These are phyloP conservation scores for Sarcophaga rosellei DNA, from an alignment of 2,888 invertebrate species.

Conservation along the genomic window DNA sequence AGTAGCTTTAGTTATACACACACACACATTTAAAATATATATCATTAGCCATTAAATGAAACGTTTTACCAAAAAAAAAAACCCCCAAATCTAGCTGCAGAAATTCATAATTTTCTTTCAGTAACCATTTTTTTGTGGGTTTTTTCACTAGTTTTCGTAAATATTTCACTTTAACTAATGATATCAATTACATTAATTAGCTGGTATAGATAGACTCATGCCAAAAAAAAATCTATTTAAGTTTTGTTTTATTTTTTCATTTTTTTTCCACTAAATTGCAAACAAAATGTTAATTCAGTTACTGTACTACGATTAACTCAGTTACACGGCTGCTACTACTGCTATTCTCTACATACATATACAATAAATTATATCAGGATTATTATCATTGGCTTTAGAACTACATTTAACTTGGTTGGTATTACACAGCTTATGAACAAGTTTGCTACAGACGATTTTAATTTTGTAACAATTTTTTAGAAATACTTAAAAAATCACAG, in stretches of 20 bases:
- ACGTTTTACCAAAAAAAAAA: conserved; percentile 54
- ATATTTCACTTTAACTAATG: conserved; percentile 44
- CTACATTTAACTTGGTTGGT: background rate
- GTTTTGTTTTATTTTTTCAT: background rate
- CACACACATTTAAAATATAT: conserved; percentile 7
- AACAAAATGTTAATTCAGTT: conserved; percentile 70
- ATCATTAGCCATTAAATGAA: conserved; percentile 56
- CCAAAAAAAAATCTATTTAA: conserved; percentile 51
- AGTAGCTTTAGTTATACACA: conserved; percentile 30
- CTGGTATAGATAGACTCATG: conserved; percentile 47
- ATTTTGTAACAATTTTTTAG: no score
- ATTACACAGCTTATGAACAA: background rate
- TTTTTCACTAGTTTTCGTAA: conserved; percentile 19
- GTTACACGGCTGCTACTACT: conserved; percentile 4
- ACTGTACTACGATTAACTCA: background rate
- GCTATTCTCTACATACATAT: background rate
- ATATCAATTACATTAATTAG: conserved; percentile 67
- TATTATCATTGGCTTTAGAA: background rate
- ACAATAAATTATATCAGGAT: background rate
- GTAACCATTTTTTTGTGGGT: background rate
- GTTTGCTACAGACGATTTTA: no score
- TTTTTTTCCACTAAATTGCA: conserved; percentile 60
- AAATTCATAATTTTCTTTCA: background rate
- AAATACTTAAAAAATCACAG: no score
- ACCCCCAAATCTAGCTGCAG: background rate